Base-by-base conservation (phyloP, 1,140 invertebrate genomes). In the Drosophila saltans region DNA sequence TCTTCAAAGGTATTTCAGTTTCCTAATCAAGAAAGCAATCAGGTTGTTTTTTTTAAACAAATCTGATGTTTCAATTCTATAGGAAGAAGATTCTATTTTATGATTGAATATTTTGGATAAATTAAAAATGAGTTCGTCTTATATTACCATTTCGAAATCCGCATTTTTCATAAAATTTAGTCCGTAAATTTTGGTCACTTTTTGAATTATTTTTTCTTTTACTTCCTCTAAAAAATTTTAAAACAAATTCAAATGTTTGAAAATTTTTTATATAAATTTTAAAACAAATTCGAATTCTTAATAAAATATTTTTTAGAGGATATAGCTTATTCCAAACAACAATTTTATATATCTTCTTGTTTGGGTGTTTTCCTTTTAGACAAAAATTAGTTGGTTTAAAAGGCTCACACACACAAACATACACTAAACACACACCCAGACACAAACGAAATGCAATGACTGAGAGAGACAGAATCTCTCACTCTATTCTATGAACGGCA, bases 341-440 rank as follows among this genome's bases (percentile, higher is more conserved):
- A 11, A 3, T 43, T 24, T 24, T 57, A 21, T 40, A 62, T 0
- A 33, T 5, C 1, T 21, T 60, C 39, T 6, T 64, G 56, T 65
- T 26, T 7, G 24, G 24, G 2, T 64, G 16, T 62, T 66, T 79
- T 62, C 36, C 41, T 52, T 52, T 52, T 52, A 52, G 45, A 52
- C 45, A 66, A 66, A 88, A 86, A 86, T 86, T 86, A 88, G 82
- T 86, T 77, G 72, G 76, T 73, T 60, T 86, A 88, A 88, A 88
- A 80, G 82, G 83, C 83, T 86, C 69, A 79, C 78, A 72, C 69
- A 64, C 30, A 62, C 36, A 59, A 41, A 59, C 59, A 57, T n/a
- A 48, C 26, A 59, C 28, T 30, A 30, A 4, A 2, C 56, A 43
- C 40, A 55, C 33, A 21, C 8, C 8, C 6, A 36, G 48, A 28